Percentiles rank a stretch among this genome's conserved stretches.
phyloP scores from a whole-genome alignment of 1,140 invertebrate genomes.

The Megalonaias nervosa region DNA sequence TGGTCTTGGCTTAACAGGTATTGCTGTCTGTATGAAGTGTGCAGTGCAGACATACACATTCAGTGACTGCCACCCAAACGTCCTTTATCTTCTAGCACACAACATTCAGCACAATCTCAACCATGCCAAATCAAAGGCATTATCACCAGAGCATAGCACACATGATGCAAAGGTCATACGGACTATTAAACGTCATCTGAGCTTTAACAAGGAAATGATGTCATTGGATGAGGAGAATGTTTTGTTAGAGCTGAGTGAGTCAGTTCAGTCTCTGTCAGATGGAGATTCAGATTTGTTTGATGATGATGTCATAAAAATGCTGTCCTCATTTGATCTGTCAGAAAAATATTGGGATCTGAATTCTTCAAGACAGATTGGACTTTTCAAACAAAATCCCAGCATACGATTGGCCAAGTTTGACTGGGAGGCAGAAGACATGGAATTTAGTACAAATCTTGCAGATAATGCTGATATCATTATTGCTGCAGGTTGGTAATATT shows the following conservation, averaged over 20 bases:
- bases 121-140: constrained; percentile 4
- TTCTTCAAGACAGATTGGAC: too few species aligned
- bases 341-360: too few species aligned
- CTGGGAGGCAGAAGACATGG: constrained; percentile 45
- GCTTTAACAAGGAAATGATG: neutral
- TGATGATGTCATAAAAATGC: too few species aligned
- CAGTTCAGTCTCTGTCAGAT: neutral
- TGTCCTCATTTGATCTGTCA: too few species aligned
- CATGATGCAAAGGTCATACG: neutral
- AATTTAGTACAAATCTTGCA: neutral
- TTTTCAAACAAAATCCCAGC: too few species aligned
- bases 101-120: constrained; percentile 62
- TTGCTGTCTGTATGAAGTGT: constrained; percentile 55
- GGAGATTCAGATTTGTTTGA: too few species aligned
- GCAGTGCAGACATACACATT: constrained; percentile 53
- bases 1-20: constrained; percentile 64
- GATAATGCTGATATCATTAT: constrained; percentile 54
- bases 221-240: neutral
- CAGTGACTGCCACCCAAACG: constrained; percentile 62
- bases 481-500: constrained; percentile 56
- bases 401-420: constrained; percentile 50
- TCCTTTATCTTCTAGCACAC: constrained; percentile 57
- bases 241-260: constrained; percentile 1
- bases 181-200: neutral
- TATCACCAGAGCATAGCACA: neutral